Percentiles rank a stretch among this genome's conserved stretches.
These are phyloP conservation scores for Rhinatrema bivittatum DNA, from an alignment of 2,797 vertebrate species.

Conservation along the genomic window DNA sequence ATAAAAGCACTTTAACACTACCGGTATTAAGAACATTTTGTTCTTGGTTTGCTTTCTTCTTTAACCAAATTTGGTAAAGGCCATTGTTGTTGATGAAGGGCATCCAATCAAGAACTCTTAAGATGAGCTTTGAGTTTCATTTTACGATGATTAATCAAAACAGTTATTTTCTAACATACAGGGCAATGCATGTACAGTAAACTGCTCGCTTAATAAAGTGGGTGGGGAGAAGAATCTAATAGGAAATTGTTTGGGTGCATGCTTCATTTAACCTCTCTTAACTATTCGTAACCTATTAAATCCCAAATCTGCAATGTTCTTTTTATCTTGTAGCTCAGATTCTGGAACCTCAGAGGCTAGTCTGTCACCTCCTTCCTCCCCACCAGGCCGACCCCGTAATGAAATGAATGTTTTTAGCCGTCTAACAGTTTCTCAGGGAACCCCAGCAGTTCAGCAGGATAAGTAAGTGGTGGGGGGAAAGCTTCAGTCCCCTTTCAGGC, in stretches of 20 bases:
- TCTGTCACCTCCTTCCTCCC: slow-evolving; percentile 72
- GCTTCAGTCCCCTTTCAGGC: slow-evolving; percentile 25
- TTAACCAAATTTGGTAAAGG: no score
- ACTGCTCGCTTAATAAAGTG: neutral
- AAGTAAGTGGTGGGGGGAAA: slow-evolving; percentile 64
- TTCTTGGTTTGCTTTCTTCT: no score
- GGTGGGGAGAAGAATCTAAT: slow-evolving; percentile 23
- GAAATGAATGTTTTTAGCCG: slow-evolving; percentile 76
- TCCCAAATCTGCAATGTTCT: slow-evolving; percentile 49
- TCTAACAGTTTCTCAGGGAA: slow-evolving; percentile 72
- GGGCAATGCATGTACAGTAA: neutral
- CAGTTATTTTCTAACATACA: neutral
- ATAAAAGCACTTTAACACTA: no score
- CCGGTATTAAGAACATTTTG: no score
- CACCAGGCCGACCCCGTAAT: slow-evolving; percentile 70
- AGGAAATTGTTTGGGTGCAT: slow-evolving; percentile 25
- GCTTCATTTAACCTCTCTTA: slow-evolving; percentile 48
- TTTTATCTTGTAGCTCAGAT: slow-evolving; percentile 71
- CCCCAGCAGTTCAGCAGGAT: slow-evolving; percentile 65
- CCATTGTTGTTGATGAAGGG: no score
- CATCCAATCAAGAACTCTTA: no score
- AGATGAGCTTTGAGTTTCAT: no score
- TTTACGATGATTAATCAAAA: no score
- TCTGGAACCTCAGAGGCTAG: slow-evolving; percentile 71
- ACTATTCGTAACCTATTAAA: slow-evolving; percentile 46